Conservation (phyloP, 2,797 vertebrate species). For the Saguinus oedipus region DNA sequence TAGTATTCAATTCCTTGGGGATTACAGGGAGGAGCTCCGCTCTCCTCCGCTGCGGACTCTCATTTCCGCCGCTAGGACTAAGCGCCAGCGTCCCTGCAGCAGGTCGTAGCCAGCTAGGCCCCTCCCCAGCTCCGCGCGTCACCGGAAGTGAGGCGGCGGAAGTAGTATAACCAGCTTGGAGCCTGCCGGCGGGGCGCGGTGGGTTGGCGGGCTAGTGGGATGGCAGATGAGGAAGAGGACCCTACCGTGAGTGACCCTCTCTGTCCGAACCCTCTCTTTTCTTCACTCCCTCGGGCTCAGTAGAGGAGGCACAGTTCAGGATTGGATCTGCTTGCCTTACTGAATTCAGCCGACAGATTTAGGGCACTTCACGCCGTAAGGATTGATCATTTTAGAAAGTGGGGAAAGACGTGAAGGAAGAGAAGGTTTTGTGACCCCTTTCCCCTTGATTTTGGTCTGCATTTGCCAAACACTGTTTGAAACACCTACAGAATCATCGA, state of each 20-base stretch:
- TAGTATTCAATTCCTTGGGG: not conserved
- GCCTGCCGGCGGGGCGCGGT: accelerated
- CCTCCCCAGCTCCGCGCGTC: not conserved
- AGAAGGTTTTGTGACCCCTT: not conserved
- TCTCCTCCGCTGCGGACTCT: accelerated
- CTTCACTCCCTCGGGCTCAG: not conserved
- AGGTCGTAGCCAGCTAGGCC: accelerated
- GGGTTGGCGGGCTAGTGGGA: not conserved
- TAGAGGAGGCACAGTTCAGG: not conserved
- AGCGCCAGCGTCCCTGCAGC: accelerated
- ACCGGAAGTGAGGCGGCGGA: slow-evolving; percentile 62
- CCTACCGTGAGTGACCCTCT: slow-evolving; percentile 78
- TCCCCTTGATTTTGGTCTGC: not conserved
- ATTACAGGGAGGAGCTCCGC: accelerated
- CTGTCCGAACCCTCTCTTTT: not conserved
- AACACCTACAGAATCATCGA: not conserved
- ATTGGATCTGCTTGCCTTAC: not conserved
- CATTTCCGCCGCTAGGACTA: accelerated
- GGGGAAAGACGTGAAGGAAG: not conserved
- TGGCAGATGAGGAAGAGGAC: slow-evolving; percentile 87
- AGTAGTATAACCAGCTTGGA: accelerated
- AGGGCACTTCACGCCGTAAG: not conserved
- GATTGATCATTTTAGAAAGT: not conserved
- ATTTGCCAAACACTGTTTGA: not conserved
- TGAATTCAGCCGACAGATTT: not conserved